phyloP scores from a whole-genome alignment of 2,888 invertebrate genomes.

The Athalia rosae region DNA sequence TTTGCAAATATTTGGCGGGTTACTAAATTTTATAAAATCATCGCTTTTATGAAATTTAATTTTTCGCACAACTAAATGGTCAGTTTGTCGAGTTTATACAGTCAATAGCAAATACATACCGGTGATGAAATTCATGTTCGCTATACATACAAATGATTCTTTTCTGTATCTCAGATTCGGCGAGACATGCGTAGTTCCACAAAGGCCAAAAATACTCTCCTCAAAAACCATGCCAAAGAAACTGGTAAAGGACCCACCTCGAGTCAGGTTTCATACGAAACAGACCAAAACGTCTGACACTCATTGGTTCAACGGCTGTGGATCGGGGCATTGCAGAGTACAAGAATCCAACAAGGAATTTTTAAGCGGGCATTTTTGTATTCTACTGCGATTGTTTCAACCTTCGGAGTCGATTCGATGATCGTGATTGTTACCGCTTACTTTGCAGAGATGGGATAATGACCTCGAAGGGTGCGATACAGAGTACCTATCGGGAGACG shows the following conservation, averaged over 20 bases:
- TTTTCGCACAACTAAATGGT: background rate
- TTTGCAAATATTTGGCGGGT: too few species aligned
- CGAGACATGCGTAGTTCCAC: background rate
- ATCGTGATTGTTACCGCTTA: background rate
- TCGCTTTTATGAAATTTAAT: too few species aligned
- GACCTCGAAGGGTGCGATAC: too few species aligned
- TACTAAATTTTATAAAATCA: too few species aligned
- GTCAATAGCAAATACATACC: background rate
- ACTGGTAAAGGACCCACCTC: conserved; percentile 16
- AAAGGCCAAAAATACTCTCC: conserved; percentile 9
- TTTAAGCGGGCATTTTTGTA: background rate
- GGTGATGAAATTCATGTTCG: background rate
- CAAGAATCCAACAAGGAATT: conserved; percentile 1
- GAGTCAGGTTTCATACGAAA: conserved; percentile 3
- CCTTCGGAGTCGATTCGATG: background rate
- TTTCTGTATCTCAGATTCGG: conserved; percentile 6
- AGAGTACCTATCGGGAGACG: too few species aligned
- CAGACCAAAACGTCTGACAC: conserved; percentile 4
- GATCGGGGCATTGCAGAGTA: background rate
- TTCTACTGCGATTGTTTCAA: background rate
- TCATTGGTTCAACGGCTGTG: conserved; percentile 9
- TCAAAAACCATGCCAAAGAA: background rate
- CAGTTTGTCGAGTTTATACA: background rate
- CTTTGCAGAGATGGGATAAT: too few species aligned
- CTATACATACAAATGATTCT: background rate